Percentiles rank a stretch among this genome's conserved stretches.
Conservation (phyloP, 1,140 invertebrate genomes). For the Lepeophtheirus salmonis region DNA sequence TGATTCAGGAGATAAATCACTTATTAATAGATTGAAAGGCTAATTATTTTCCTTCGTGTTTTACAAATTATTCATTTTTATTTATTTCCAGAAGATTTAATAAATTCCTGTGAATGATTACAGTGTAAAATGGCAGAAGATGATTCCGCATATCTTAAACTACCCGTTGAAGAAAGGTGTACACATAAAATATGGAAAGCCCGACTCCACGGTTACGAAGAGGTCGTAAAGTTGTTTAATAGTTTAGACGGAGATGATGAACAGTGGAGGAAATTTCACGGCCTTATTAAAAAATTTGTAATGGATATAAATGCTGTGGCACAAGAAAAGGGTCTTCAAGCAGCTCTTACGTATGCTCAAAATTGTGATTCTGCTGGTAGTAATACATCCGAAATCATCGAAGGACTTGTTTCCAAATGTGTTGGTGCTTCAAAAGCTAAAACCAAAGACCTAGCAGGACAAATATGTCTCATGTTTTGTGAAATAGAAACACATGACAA, state of each 20-base stretch:
- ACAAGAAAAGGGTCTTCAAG: constrained; percentile 86
- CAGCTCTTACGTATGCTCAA: constrained; percentile 70
- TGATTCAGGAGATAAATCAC: too few species aligned
- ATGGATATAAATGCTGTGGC: constrained; percentile 80
- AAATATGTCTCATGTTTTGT: constrained; percentile 76
- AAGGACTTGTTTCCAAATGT: constrained; percentile 72
- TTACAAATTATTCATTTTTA: too few species aligned
- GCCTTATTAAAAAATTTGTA: constrained; percentile 88
- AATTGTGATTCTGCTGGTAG: constrained; percentile 67
- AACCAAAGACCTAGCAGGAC: constrained; percentile 71
- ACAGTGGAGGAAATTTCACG: constrained; percentile 75
- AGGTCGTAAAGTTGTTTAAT: constrained; percentile 58
- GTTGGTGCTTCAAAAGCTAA: constrained; percentile 71
- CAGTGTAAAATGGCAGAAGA: neutral
- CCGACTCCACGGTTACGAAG: constrained; percentile 75
- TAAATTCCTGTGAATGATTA: neutral
- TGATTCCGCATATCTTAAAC: neutral
- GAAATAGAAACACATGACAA: constrained; percentile 88
- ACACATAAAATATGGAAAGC: constrained; percentile 64
- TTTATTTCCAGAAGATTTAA: too few species aligned
- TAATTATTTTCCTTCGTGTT: too few species aligned
- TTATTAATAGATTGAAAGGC: too few species aligned
- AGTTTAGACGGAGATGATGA: constrained; percentile 64
- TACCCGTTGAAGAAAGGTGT: constrained; percentile 13
- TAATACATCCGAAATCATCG: constrained; percentile 68